Base-by-base conservation (phyloP, 2,797 vertebrate species). In the Zenarchopterus dispar region DNA sequence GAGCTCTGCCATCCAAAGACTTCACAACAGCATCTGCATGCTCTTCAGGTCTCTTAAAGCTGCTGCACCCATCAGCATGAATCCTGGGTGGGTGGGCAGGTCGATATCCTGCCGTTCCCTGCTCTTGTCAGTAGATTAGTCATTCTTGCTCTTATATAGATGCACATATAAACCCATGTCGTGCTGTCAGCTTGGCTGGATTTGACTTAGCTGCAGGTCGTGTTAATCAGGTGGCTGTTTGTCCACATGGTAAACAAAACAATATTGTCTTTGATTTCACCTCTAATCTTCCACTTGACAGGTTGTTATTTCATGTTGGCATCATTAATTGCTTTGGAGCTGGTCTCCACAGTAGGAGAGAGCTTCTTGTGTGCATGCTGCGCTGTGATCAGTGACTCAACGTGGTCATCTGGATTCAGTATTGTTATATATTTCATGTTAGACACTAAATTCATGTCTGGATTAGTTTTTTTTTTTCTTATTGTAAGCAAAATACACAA, bases 11-110 rank as follows among this genome's bases (percentile, higher is more conserved):
- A 70, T 78, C 58, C 51, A 28, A 43, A 43, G 57, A 64, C 56
- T 62, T 58, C 68, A 43, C 52, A 70, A 75, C 63, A 57, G 62
- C 67, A 59, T 80, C 70, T 72, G 56, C 70, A 66, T 59, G 57
- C 63, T 67, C 62, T 58, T 62, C 15, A 56, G 54, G 60, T 28
- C 24, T 52, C 56, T 70, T 60, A 48, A 63, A 61, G 66, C 63
- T 23, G 55, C 56, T 62, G 69, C 62, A 56, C 61, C 73, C 56
- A 24, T 47, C 13, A 52, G 31, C 6, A 1, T 56, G 62, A 26
- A 45, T 60, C 62, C 56, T 51, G 62, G 62, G 52, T 50, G 76
- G 78, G 45, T 39, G 36, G 15, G 31, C 22, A 23, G 66, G 57
- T 56, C 46, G 19, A 45, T 75, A 63, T 66, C 36, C 75, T 9